Base-by-base conservation (phyloP, 1,140 invertebrate species). In the Araneus ventricosus region DNA sequence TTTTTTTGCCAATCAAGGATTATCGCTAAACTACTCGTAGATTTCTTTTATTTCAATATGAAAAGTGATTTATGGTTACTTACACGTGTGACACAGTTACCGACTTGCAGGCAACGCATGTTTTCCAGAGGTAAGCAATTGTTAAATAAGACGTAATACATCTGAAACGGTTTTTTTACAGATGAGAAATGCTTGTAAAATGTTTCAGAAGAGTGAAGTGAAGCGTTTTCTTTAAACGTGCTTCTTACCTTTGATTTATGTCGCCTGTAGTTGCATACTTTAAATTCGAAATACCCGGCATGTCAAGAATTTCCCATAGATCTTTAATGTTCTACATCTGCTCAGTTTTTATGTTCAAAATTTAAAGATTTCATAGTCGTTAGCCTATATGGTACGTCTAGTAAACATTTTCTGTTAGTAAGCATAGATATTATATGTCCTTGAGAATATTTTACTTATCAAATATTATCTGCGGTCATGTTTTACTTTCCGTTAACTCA, bases 71-170 rank as follows among this genome's bases (percentile, higher is more conserved):
- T 90, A 24, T 80, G 52, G 14, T 24, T 45, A 17, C 4, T 57
- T 59, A 59, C 27, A 90, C 27, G 45, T 61, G 75, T 90, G 88
- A 59, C 88, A 90, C 88, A 90, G 30, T 90, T 90, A 24, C 75
- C 88, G 24, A 39, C 52, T 80, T 37, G 8, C 17, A 24, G 45
- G n/a, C 75, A 90, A 80, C 88, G 88, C 88, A 90, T 90, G 88
- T 39, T 90, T 90, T 39, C 24, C 37, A 75, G n/a, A 88, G 87
- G 87, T 88, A 70, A 88, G 61, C 20, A 61, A 61, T 45, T 41
- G 41, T n/a, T 6, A 37, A 37, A 37, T 63, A 87, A 37, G 34
- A 87, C 85, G 85, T 82, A 45, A 82, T 45, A 45, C 27, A 27
- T n/a, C 27, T 1, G 8, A 67, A 67, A 67, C n/a, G 27, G 24